phyloP scores from a whole-genome alignment of 1,140 invertebrate species.

The Zeugodacus cucurbitae region DNA sequence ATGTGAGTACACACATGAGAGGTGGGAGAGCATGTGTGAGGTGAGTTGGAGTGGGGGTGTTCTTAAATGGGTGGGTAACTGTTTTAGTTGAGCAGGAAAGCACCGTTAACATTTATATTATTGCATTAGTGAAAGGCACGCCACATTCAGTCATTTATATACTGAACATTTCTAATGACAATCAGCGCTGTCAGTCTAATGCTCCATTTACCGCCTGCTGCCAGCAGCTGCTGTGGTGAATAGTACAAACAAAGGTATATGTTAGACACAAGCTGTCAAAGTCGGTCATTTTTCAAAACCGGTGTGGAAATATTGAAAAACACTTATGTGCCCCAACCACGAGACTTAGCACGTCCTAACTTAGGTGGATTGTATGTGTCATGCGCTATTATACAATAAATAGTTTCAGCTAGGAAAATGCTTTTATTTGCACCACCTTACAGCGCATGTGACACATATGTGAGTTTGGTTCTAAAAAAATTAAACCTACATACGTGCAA shows the following conservation, averaged over 20 bases:
- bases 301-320: neutral
- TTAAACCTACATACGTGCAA: neutral
- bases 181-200: neutral
- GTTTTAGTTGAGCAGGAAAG: neutral
- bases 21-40: neutral
- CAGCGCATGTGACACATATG: neutral
- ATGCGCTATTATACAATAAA: neutral
- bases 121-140: neutral
- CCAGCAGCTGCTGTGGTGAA: neutral
- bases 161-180: neutral
- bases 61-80: neutral
- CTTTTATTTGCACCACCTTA: neutral
- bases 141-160: neutral
- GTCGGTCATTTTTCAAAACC: neutral
- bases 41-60: neutral
- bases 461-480: neutral
- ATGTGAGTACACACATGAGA: neutral
- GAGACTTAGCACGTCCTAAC: neutral
- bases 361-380: neutral
- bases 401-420: neutral
- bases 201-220: neutral
- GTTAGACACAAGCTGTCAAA: neutral
- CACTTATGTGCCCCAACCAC: neutral
- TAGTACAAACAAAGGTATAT: neutral
- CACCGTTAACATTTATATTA: conserved; percentile 11